phyloP scores from a whole-genome alignment of 53 echinoderm and acorn worm genomes.

The Stichopus horrens region DNA sequence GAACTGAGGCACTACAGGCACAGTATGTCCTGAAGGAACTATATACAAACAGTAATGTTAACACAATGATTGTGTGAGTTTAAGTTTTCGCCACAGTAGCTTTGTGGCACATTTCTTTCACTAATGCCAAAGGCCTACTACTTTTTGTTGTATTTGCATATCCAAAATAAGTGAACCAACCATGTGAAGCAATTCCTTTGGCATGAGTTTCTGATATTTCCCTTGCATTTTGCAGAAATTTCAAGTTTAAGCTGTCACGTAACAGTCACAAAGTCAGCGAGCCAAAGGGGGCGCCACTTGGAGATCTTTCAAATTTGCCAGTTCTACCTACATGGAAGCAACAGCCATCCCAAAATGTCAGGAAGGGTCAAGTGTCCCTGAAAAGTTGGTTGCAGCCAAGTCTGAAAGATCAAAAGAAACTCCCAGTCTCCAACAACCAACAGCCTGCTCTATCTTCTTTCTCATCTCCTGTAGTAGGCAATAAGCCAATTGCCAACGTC shows the following conservation, averaged over 20 bases:
- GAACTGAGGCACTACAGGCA: too few species aligned
- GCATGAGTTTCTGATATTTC: background rate
- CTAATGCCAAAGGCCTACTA: too few species aligned
- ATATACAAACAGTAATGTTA: too few species aligned
- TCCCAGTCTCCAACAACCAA: background rate
- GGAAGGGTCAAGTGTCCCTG: constrained; percentile 39
- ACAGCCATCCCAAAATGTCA: constrained; percentile 39
- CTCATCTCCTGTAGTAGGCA: constrained; percentile 1
- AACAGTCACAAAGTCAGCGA: constrained; percentile 30
- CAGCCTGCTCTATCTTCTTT: background rate
- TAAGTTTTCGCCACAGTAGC: too few species aligned
- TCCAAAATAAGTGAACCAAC: too few species aligned
- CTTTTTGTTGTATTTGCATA: too few species aligned
- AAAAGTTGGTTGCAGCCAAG: constrained; percentile 31
- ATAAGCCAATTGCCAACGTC: constrained; percentile 58
- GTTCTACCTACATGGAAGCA: constrained; percentile 28
- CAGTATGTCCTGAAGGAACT: too few species aligned
- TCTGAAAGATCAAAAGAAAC: background rate
- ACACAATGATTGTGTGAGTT: too few species aligned
- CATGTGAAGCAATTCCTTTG: too few species aligned
- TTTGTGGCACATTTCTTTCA: too few species aligned
- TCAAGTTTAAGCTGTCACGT: constrained; percentile 68
- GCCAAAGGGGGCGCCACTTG: background rate
- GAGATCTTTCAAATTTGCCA: constrained; percentile 33
- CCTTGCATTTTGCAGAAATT: constrained; percentile 22